These are phyloP conservation scores for Styela plicata DNA, from an alignment of 23 tunicate species.

Conservation along the genomic window DNA sequence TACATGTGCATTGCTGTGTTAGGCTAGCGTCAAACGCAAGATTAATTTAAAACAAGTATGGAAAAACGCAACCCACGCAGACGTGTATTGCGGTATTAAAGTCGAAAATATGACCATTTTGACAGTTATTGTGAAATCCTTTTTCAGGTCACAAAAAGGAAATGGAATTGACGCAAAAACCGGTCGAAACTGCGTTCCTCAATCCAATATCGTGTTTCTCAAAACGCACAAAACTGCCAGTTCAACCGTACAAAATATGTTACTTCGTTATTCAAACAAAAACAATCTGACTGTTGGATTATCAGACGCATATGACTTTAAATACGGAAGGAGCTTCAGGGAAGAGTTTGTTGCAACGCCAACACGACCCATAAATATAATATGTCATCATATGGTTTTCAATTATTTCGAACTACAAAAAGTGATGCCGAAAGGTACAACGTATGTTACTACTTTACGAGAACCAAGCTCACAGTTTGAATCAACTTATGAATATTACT, in stretches of 20 bases:
- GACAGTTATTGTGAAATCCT: too few species aligned
- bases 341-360: conserved; percentile 21
- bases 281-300: conserved; percentile 55
- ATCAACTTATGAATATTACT: conserved; percentile 44
- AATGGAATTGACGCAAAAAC: too few species aligned
- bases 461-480: conserved; percentile 56
- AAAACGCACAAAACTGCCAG: conserved; percentile 94
- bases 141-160: too few species aligned
- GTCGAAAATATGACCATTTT: too few species aligned
- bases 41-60: too few species aligned
- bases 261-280: conserved; percentile 60
- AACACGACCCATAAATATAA: conserved; percentile 21
- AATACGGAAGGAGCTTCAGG: conserved; percentile 51
- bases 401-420: conserved; percentile 11
- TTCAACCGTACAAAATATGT: conserved; percentile 68
- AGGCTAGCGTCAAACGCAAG: too few species aligned
- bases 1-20: too few species aligned
- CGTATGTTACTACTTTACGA: conserved; percentile 46
- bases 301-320: conserved; percentile 21
- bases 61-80: too few species aligned
- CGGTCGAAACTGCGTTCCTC: conserved; percentile 42
- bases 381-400: conserved; percentile 65
- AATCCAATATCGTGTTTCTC: conserved; percentile 53
- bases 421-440: conserved; percentile 35
- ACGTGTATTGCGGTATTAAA: too few species aligned